phyloP scores from a whole-genome alignment of 2,797 vertebrate genomes.

The Hoplostethus mediterraneus region DNA sequence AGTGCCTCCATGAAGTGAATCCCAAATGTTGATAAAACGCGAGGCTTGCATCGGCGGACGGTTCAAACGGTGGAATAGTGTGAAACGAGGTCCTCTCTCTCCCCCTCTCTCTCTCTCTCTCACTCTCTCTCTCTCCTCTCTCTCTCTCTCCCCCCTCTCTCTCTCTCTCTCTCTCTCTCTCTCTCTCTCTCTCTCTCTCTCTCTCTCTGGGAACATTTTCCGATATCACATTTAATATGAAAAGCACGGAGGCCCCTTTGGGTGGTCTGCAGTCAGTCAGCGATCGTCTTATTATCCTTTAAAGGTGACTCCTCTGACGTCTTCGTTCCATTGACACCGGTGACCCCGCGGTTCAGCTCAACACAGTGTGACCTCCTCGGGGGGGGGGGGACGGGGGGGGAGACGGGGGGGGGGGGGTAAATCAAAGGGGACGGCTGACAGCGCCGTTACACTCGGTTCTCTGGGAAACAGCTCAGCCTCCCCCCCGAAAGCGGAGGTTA shows the following conservation, averaged over 20 bases:
- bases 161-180: constrained; percentile 36
- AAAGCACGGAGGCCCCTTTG: constrained; percentile 56
- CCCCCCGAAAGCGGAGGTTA: constrained; percentile 41
- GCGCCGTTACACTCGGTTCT: constrained; percentile 56
- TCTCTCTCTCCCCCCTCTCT: constrained; percentile 55
- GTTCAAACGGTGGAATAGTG: constrained; percentile 61
- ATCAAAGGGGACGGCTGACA: constrained; percentile 74
- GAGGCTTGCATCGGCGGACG: constrained; percentile 39
- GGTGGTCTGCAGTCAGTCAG: constrained; percentile 74
- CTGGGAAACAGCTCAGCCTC: constrained; percentile 64
- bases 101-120: constrained; percentile 34
- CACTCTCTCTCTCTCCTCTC: constrained; percentile 30
- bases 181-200: constrained; percentile 20
- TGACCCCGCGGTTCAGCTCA: constrained; percentile 56
- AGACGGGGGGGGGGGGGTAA: constrained; percentile 26
- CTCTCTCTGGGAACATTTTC: constrained; percentile 67
- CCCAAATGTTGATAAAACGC: constrained; percentile 75
- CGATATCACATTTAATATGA: constrained; percentile 79
- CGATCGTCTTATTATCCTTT: constrained; percentile 75
- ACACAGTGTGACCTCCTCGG: constrained; percentile 65
- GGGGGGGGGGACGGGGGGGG: constrained; percentile 3
- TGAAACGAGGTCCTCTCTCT: constrained; percentile 46
- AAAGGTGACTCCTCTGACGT: constrained; percentile 79
- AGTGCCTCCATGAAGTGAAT: constrained; percentile 73
- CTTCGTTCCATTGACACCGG: constrained; percentile 37